Evolutionary conservation across 2,888 invertebrate genomes (phyloP).

Genomic region (Cenopis cana): DNA sequence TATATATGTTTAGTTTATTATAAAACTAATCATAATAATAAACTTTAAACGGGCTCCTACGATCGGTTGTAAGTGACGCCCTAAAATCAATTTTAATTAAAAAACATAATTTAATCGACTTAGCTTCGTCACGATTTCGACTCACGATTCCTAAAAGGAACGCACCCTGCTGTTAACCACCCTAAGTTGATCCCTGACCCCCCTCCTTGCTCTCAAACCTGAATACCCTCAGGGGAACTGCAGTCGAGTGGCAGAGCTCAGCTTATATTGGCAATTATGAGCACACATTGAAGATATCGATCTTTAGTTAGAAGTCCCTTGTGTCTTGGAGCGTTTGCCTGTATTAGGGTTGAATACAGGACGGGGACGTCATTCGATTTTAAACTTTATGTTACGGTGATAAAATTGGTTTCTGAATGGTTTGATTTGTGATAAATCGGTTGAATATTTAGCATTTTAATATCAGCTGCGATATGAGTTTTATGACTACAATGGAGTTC

Average conservation of each 20-base stretch:
- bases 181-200: constrained; percentile 58
- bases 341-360: constrained; percentile 79
- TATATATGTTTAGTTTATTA: too few species aligned
- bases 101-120: constrained; percentile 73
- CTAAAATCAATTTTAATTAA: constrained; percentile 34
- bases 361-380: constrained; percentile 43
- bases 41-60: not conserved
- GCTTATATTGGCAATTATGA: constrained; percentile 64
- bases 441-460: constrained; percentile 8
- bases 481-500: not conserved
- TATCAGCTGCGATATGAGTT: not conserved
- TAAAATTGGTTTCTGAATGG: constrained; percentile 8
- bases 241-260: constrained; percentile 68
- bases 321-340: constrained; percentile 72
- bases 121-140: constrained; percentile 76
- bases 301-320: constrained; percentile 77
- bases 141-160: constrained; percentile 71
- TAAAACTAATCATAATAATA: not conserved
- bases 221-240: constrained; percentile 56
- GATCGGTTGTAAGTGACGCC: constrained; percentile 12
- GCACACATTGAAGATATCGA: constrained; percentile 80
- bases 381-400: not conserved
- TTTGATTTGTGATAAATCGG: constrained; percentile 5
- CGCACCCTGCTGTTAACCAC: constrained; percentile 68
- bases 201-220: constrained; percentile 52